These are phyloP conservation scores for Cirrhinus molitorella DNA, from an alignment of 2,797 vertebrate species.

Conservation along the genomic window DNA sequence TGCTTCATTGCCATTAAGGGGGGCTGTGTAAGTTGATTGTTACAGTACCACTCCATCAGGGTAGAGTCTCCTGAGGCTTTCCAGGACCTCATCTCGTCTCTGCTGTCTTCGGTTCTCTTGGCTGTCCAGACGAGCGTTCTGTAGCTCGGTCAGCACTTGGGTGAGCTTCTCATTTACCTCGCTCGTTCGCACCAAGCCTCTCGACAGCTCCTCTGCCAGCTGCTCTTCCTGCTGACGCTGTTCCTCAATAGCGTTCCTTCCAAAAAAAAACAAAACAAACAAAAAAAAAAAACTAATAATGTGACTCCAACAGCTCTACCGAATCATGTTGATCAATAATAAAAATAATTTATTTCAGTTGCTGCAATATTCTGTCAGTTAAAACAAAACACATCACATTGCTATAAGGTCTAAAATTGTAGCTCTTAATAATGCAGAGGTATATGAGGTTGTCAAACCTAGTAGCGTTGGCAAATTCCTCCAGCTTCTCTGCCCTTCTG, in stretches of 20 bases:
- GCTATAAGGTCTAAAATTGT: background rate
- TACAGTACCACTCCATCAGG: slow-evolving; percentile 87
- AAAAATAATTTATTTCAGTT: background rate
- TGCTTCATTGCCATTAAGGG: background rate
- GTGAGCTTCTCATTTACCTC: slow-evolving; percentile 86
- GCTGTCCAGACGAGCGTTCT: slow-evolving; percentile 84
- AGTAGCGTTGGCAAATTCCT: slow-evolving; percentile 85
- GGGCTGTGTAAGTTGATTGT: slow-evolving; percentile 13
- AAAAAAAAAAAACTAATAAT: background rate
- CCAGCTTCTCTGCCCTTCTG: slow-evolving; percentile 84
- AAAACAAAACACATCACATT: background rate
- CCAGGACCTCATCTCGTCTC: slow-evolving; percentile 85
- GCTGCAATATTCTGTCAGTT: background rate
- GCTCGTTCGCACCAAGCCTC: slow-evolving; percentile 70
- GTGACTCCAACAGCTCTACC: background rate
- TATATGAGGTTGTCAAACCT: slow-evolving; percentile 75
- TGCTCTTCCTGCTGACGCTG: slow-evolving; percentile 76
- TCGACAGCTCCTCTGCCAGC: slow-evolving; percentile 80
- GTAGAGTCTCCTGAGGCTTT: slow-evolving; percentile 84
- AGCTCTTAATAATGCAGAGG: background rate
- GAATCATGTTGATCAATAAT: background rate
- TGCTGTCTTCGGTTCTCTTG: slow-evolving; percentile 86
- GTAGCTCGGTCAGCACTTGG: slow-evolving; percentile 80
- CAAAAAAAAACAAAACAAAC: background rate
- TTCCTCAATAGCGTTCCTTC: slow-evolving; percentile 81